Conservation (phyloP, 2,888 invertebrate species). For the Tetragonisca angustula region DNA sequence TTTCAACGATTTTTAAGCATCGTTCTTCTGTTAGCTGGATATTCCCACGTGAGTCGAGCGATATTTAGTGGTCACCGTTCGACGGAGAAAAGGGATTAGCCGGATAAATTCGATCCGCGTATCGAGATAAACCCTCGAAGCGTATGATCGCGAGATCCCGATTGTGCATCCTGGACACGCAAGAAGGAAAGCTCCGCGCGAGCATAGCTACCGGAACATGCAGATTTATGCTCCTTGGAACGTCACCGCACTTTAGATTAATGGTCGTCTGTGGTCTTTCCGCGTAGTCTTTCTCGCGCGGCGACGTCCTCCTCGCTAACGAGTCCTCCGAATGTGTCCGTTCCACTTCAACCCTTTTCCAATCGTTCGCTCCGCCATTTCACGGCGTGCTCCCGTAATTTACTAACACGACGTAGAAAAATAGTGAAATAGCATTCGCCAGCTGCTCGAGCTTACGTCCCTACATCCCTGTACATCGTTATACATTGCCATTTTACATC, state of each 20-base stretch:
- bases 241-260: constrained; percentile 62
- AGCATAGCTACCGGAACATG: constrained; percentile 68
- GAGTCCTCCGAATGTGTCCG: constrained; percentile 13
- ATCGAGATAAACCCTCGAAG: constrained; percentile 62
- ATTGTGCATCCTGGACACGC: constrained; percentile 55
- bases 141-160: constrained; percentile 68
- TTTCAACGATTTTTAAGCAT: constrained; percentile 15
- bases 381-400: neutral
- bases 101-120: constrained; percentile 15
- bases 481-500: too few relatives aligned
- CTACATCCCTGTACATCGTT: too few relatives aligned
- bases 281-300: neutral
- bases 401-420: neutral
- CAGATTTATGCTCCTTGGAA: constrained; percentile 70
- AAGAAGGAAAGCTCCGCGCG: constrained; percentile 21
- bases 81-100: neutral
- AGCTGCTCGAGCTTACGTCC: neutral
- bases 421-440: neutral
- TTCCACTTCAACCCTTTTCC: neutral
- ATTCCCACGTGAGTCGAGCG: constrained; percentile 22
- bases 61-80: neutral
- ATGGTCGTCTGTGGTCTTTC: constrained; percentile 38
- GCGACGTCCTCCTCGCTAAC: constrained; percentile 27
- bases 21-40: neutral
- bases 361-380: neutral